phyloP scores from a whole-genome alignment of 2,797 vertebrate species.

The Tenualosa ilisha region DNA sequence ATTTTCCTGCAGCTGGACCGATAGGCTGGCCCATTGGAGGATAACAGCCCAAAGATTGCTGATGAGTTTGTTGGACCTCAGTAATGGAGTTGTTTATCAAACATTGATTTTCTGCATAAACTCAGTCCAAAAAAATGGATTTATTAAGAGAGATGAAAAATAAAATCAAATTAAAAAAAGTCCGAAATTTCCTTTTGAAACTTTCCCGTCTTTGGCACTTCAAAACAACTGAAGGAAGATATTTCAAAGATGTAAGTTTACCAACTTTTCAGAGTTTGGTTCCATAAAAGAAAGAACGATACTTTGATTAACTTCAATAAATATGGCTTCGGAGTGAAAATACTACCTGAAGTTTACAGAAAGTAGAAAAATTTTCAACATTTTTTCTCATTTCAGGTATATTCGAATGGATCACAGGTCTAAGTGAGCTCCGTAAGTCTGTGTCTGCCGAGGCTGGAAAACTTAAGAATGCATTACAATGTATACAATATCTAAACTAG shows the following conservation, averaged over 20 bases:
- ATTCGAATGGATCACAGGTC: neutral
- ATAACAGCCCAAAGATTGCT: slow-evolving; percentile 33
- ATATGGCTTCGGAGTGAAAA: neutral
- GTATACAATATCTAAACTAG: neutral
- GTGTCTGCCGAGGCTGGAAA: too few relatives aligned
- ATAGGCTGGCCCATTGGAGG: slow-evolving; percentile 32
- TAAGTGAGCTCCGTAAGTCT: too few relatives aligned
- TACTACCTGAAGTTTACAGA: neutral
- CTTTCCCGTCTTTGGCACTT: neutral
- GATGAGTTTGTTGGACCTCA: slow-evolving; percentile 37
- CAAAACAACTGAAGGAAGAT: neutral
- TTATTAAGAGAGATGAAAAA: slow-evolving; percentile 21
- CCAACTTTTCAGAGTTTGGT: neutral
- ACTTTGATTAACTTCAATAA: neutral
- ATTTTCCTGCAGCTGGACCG: slow-evolving; percentile 35
- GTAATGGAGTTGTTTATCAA: slow-evolving; percentile 48
- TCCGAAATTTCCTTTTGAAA: neutral
- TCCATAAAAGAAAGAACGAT: neutral
- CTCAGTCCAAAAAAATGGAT: slow-evolving; percentile 20
- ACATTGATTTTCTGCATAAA: slow-evolving; percentile 44
- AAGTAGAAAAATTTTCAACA: neutral
- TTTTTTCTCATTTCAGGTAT: neutral
- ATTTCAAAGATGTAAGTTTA: neutral
- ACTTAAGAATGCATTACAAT: neutral
- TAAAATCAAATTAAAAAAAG: neutral